Conservation (phyloP, 2,888 invertebrate species). For the Phalera bucephala region DNA sequence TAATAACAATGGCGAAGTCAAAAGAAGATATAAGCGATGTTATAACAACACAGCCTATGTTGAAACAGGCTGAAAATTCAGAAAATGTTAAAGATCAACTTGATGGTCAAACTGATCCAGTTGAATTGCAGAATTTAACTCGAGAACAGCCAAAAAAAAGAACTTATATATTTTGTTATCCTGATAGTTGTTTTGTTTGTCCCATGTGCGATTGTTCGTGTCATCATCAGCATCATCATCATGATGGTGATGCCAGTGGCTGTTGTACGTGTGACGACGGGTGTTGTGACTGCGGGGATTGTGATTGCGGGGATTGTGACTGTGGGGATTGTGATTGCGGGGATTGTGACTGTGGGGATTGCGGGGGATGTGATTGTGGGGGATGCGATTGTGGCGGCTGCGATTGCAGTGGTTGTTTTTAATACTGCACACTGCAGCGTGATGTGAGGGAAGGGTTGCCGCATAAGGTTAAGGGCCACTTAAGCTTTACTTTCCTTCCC, state of each 20-base stretch:
- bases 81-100: not conserved
- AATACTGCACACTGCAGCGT: no score
- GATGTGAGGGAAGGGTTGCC: no score
- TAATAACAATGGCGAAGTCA: not conserved
- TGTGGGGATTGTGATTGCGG: constrained; percentile 15
- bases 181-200: not conserved
- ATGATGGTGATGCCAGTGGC: not conserved
- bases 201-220: constrained; percentile 2
- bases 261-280: constrained; percentile 7
- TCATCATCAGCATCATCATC: not conserved
- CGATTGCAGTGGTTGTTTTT: not conserved
- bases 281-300: constrained; percentile 9
- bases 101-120: not conserved
- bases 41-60: not conserved
- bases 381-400: not conserved
- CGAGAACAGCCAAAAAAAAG: not conserved
- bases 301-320: constrained; percentile 2
- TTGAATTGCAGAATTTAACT: no score
- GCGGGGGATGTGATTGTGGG: constrained; percentile 5
- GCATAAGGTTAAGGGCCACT: no score
- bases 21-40: not conserved
- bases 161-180: not conserved
- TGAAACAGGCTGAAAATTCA: not conserved
- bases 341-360: constrained; percentile 10
- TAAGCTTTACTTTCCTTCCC: no score